These are phyloP conservation scores for Peromyscus melanophrys DNA, from an alignment of 2,797 vertebrate genomes.

Conservation along the genomic window DNA sequence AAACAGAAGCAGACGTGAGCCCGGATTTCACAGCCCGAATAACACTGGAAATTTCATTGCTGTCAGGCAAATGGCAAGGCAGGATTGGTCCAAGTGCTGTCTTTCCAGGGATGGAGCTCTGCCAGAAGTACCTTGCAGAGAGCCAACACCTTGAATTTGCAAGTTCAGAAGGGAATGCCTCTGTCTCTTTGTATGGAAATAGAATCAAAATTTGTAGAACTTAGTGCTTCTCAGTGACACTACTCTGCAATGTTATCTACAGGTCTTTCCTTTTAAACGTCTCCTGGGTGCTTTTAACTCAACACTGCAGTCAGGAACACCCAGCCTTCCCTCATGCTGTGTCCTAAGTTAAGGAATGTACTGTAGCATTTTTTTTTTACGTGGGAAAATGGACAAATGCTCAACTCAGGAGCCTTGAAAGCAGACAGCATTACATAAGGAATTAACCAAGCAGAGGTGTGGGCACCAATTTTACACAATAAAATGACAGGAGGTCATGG, in stretches of 20 bases:
- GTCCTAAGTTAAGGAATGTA: not conserved
- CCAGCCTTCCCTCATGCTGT: not conserved
- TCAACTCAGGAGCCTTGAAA: slow-evolving; percentile 18
- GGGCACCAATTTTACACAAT: not conserved
- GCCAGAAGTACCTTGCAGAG: not conserved
- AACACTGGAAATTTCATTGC: slow-evolving; percentile 61
- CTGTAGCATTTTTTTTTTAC: not conserved
- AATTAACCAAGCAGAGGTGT: not conserved
- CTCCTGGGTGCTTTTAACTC: not conserved
- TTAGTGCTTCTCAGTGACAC: not conserved
- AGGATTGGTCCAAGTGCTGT: slow-evolving; percentile 46
- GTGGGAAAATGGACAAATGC: not conserved
- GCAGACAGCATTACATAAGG: not conserved
- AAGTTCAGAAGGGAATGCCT: not conserved
- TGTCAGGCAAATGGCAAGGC: slow-evolving; percentile 54
- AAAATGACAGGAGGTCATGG: not conserved
- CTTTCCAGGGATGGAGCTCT: not conserved
- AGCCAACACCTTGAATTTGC: not conserved
- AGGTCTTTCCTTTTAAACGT: not conserved
- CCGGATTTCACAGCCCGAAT: slow-evolving; percentile 65
- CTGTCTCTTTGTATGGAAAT: not conserved
- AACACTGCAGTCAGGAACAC: not conserved
- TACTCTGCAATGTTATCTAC: not conserved
- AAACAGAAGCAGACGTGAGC: slow-evolving; percentile 25
- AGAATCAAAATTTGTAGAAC: not conserved